Base-by-base conservation (phyloP, 2,113 vertebrate species). In the Elephas maximus region DNA sequence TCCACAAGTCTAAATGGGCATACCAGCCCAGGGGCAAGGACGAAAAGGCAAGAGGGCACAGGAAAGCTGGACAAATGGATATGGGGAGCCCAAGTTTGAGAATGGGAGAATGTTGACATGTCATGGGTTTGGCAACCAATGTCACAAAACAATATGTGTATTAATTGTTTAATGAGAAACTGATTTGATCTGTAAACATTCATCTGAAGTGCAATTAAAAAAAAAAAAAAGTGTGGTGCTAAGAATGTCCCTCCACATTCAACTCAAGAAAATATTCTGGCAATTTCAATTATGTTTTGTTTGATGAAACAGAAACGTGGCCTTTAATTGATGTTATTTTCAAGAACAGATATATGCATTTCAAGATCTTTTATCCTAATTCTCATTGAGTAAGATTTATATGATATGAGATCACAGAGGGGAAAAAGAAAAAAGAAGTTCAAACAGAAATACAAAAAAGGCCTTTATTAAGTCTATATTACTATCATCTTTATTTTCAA, bases 281-380 rank as follows among this genome's bases (percentile, higher is more conserved):
- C 5, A 71, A 74, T 91, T 95, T 95, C 73, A 74, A 62, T 69
- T 23, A 41, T 65, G 30, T 62, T 94, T 74, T 71, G 44, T 82
- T 84, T 74, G 26, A 92, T 94, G 37, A 82, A 92, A 84, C n/a
- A 74, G 67, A 95, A 78, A 57, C 41, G 73, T 92, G 62, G 10
- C 20, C 41, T 96, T 96, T 81, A 69, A 88, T 85, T 88, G 44
- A 44, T 86, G 20, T 62, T 45, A 63, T 84, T 96, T 95, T 94
- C 18, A 3, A 90, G 33, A 91, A 74, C 15, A 91, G 69, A 77
- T 63, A 17, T 77, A 88, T 82, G 18, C 23, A 45, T 84, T 90
- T 94, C n/a, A 88, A 97, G 65, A 18, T 15, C 53, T 96, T 93
- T 85, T 83, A 90, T 97, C 17, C 44, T 93, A 91, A 95, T 96